Base-by-base conservation (phyloP, 2,113 vertebrate genomes). In the Eclectus roratus region DNA sequence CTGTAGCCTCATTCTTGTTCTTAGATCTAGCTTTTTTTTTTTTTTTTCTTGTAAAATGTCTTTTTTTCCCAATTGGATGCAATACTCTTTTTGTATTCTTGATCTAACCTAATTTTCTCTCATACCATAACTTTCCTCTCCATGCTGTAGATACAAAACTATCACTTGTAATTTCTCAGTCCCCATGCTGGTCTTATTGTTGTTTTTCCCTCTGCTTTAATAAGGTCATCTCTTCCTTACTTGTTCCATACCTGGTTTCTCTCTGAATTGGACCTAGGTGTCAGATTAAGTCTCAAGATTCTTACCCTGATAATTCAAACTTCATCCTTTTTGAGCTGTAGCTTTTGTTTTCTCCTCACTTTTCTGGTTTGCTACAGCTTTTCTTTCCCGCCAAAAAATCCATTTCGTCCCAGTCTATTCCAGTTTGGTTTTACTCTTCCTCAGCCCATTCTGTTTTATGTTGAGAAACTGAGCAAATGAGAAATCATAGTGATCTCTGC, bases 91-190 rank as follows among this genome's bases (percentile, higher is more conserved):
- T 18, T 3, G 3, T 52, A 4, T 29, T 87, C 16, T 44, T 58
- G 13, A n/a, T 50, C 23, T 43, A 7, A 66, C n/a, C 3, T 68
- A 15, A 16, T 79, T 72, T 72, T 60, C 37, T 52, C 10, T 65
- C 37, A 52, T 35, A 65, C 19, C 10, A 12, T 64, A 29, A 35
- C 33, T 52, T 78, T 31, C 8, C 23, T 55, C 10, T 72, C 29
- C 0, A 0, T 41, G 13, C 12, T 66, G 1, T 53, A 52, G 25
- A 33, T 61, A 27, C 14, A 27, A 3, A 60, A 1, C 12, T 47
- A 10, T 47, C 17, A 37, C 8, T 10, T 78, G 21, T 10, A 46
- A 82, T 82, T 82, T 63, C 23, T 64, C 13, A 18, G 19, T 58
- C 14, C 47, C 10, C 9, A 6, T 71, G 17, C 43, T 39, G 24